These are phyloP conservation scores for Heliconius congener DNA, from an alignment of 1,140 invertebrate genomes.

Conservation along the genomic window DNA sequence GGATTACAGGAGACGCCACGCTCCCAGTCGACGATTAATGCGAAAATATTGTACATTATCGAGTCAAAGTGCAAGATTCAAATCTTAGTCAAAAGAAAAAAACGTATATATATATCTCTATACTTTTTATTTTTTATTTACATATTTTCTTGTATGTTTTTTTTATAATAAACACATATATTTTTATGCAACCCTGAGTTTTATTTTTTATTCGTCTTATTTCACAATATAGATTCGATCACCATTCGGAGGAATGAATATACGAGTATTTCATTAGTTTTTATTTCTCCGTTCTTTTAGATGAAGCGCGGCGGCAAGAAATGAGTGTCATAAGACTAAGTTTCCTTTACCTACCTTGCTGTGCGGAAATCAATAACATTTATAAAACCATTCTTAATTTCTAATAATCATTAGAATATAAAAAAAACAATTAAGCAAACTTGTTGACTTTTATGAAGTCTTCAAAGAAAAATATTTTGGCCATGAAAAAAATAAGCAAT, in stretches of 20 bases:
- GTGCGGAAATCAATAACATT: too few relatives aligned
- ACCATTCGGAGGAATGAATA: too few relatives aligned
- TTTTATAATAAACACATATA: too few relatives aligned
- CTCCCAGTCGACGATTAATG: not conserved
- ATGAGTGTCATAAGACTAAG: not conserved
- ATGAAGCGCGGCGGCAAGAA: not conserved
- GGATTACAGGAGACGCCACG: constrained; percentile 7
- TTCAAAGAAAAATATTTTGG: not conserved
- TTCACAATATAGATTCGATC: not conserved
- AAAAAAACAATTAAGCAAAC: too few relatives aligned
- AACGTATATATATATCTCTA: not conserved
- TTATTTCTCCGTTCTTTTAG: too few relatives aligned
- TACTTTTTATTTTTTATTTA: not conserved
- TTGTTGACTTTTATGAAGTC: not conserved
- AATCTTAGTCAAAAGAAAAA: not conserved
- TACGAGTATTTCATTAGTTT: too few relatives aligned
- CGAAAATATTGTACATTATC: not conserved
- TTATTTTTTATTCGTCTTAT: not conserved
- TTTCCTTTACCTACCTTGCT: not conserved
- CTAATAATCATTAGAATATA: too few relatives aligned
- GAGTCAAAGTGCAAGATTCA: not conserved
- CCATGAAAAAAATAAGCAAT: too few relatives aligned
- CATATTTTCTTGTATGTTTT: not conserved
- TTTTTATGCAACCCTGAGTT: too few relatives aligned
- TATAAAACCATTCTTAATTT: too few relatives aligned